Evolutionary conservation across 2,888 invertebrate genomes (phyloP), one percentile per base, ranked within the genome.

Genomic region (Drymonia ruficornis): DNA sequence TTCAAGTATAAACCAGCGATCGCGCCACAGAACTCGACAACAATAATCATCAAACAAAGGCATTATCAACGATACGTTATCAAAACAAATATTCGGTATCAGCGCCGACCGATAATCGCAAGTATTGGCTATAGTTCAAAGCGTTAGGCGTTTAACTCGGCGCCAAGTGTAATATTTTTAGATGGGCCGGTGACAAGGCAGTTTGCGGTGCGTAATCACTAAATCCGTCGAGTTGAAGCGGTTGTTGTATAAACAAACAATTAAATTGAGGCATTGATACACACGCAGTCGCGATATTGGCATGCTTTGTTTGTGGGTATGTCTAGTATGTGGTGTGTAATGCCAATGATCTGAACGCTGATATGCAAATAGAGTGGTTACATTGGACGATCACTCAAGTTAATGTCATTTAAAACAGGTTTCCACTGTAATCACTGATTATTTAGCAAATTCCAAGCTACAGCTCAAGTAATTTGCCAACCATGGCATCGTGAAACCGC

Each of bases 161-260:
- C 89, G 90, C 90, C 89, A 90, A 89, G 86, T 83, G 84, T 81
- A 87, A 86, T 89, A 90, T 89, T 86, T 90, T 86, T 86, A 86
- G 87, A 81, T 15, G 70, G 74, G 66, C 57, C 75, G 76, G 80
- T 85, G 86, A 86, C 83, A 79, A 59, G 57, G 81, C 81, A 80
- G 66, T 79, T 81, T 74, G 72, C 61, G 66, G 69, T 56, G 72
- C 74, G 77, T 71, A 80, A 80, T 76, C 76, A 71, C 75, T 80
- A 74, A 75, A 80, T 78, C 69, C 62, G 71, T 61, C 56, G 55
- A 65, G 57, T 55, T 43, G 55, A 49, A 63, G 63, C 58, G 56
- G 56, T 52, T 61, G 56, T 63, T 56, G 62, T 59, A 64, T 66
- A 70, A 78, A 73, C 59, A 65, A 68, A 69, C 47, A 63, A 62